A percentile compares a stretch with the other conserved stretches of the same genome.
phyloP scores from a whole-genome alignment of 2,797 vertebrate genomes.

The Amblyraja radiata region DNA sequence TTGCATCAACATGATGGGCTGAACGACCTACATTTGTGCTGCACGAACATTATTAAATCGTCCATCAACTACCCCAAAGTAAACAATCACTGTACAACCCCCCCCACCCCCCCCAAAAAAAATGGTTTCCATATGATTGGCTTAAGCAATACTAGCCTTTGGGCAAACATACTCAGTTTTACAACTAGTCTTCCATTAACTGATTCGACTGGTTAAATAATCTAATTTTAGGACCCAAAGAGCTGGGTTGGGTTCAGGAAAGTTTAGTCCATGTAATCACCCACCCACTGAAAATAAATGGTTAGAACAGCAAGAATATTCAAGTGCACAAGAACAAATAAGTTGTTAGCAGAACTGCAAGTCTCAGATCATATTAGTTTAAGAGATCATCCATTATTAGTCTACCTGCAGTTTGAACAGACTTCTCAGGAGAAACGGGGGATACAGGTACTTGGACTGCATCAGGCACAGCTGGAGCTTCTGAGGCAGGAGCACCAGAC shows the following conservation, averaged over 20 bases:
- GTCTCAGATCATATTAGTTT: constrained; percentile 24
- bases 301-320: background rate
- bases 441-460: constrained; percentile 39
- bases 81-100: no score
- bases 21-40: no score
- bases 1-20: no score
- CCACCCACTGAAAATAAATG: background rate
- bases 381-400: background rate
- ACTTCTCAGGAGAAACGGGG: constrained; percentile 40
- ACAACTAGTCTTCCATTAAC: background rate
- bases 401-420: constrained; percentile 48
- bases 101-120: no score
- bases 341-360: constrained; percentile 30
- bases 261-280: background rate
- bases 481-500: constrained; percentile 39
- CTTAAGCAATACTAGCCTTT: background rate
- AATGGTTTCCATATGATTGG: background rate
- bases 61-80: no score
- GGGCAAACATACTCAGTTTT: background rate
- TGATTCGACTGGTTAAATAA: background rate
- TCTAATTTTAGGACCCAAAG: background rate
- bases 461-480: constrained; percentile 18
- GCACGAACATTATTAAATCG: no score
- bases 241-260: background rate
- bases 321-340: background rate